Base-by-base conservation (phyloP, 2,888 invertebrate genomes). In the Nesidiocoris tenuis region DNA sequence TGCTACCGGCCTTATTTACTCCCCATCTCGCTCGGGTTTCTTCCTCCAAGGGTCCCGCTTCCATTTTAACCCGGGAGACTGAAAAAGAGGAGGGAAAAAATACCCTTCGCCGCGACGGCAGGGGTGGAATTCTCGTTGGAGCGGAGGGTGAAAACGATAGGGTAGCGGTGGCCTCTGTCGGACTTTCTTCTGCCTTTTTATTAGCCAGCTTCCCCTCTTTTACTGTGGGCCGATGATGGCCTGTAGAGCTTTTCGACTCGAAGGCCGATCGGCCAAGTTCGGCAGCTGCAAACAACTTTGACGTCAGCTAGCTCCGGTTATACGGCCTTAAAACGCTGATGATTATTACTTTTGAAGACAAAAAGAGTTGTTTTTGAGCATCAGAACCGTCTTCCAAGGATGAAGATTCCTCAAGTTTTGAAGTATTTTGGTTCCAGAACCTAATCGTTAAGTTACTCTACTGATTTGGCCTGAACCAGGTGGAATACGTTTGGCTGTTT, bases 201-300 rank as follows among this genome's bases (percentile, higher is more conserved):
- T 63, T 63, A 19, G 21, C 21, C 21, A 63, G 63, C 63, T 21
- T 2, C 19, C 16, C 9, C 63, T 21, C 16, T 63, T 21, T 12
- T 16, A 16, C 63, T 9, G 63, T 16, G 16, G 63, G 19, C 21
- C 12, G 39, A 39, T 39, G 39, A 39, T 39, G 39, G 39, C 39
- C 39, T 39, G 39, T 63, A 63, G 19, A 63, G 63, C 63, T 63
- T 63, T 63, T 21, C 16, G 63, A 63, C 63, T 59, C 59, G 59
- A 59, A 19, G 59, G 59, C 59, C 59, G 59, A 59, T 59, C 59
- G 19, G 3, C 59, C 59, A 59, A 59, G 17, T 59, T 59, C 19
- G n/a, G 59, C 39, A 12, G 39, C 39, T 39, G 12, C 39, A 39
- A 39, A 39, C 39, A 39, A 39, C 39, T 39, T 12, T 39, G 39